phyloP scores from a whole-genome alignment of 2,797 vertebrate species.

The Manis javanica region DNA sequence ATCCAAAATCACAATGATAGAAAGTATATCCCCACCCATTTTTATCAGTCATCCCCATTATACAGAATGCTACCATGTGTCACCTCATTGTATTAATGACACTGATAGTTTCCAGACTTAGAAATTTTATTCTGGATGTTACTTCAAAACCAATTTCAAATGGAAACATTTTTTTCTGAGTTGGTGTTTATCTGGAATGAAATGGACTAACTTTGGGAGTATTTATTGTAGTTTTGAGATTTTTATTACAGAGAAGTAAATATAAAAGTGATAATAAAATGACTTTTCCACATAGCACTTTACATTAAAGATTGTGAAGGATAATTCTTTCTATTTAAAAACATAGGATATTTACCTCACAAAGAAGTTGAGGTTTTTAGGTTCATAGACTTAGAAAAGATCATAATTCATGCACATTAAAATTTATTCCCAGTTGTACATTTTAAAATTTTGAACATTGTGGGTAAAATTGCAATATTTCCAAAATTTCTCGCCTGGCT shows the following conservation, averaged over 20 bases:
- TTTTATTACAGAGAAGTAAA: not conserved
- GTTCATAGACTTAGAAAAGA: conserved; percentile 10
- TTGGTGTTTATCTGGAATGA: not conserved
- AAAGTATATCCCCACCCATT: not conserved
- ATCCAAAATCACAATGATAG: not conserved
- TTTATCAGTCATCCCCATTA: not conserved
- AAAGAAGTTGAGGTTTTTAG: not conserved
- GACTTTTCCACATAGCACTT: not conserved
- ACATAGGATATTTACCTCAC: not conserved
- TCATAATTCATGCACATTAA: conserved; percentile 13
- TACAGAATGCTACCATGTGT: not conserved
- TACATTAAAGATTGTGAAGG: not conserved
- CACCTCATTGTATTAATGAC: not conserved
- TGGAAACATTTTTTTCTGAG: conserved; percentile 7
- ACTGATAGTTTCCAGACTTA: not conserved
- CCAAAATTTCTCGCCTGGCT: too few relatives aligned
- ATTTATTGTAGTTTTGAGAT: not conserved
- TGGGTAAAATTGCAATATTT: too few relatives aligned
- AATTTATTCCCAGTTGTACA: conserved; percentile 60
- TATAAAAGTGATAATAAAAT: not conserved
- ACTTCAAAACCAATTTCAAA: not conserved
- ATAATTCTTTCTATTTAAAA: conserved; percentile 39
- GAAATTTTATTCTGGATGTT: not conserved
- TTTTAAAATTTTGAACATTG: not conserved
- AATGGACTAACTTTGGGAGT: not conserved